phyloP scores from a whole-genome alignment of 2,888 invertebrate species.

The Apamea monoglypha region DNA sequence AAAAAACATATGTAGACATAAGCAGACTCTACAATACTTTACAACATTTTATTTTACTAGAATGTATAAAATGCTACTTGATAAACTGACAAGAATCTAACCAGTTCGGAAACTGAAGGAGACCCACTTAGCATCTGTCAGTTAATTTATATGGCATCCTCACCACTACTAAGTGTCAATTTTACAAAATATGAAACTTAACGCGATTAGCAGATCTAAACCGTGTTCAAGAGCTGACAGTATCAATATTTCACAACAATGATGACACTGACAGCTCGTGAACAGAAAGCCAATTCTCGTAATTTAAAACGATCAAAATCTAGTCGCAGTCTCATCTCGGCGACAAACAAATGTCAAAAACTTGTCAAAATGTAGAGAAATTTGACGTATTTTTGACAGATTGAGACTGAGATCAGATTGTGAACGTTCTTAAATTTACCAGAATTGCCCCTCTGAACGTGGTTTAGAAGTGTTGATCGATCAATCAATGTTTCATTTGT shows the following conservation, averaged over 20 bases:
- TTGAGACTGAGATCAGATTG: too few species aligned
- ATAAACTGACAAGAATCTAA: slow-evolving; percentile 11
- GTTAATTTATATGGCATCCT: neutral
- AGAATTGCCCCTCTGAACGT: too few species aligned
- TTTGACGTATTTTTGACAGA: too few species aligned
- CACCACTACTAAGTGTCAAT: neutral
- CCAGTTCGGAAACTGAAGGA: neutral
- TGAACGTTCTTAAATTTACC: too few species aligned
- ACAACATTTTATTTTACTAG: neutral
- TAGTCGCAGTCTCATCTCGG: too few species aligned
- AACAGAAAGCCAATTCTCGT: too few species aligned
- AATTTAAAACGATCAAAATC: too few species aligned
- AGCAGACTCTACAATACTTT: neutral
- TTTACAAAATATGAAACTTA: neutral
- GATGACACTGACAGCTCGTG: neutral
- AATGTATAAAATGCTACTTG: too few species aligned
- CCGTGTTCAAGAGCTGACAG: neutral
- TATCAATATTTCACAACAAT: neutral
- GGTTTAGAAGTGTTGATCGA: too few species aligned
- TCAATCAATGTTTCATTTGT: too few species aligned
- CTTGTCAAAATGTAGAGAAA: too few species aligned
- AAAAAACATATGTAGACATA: neutral
- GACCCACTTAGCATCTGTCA: slow-evolving; percentile 1
- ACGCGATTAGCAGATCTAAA: neutral
- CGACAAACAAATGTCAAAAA: too few species aligned